Base-by-base conservation (phyloP, 2,888 invertebrate genomes). In the Endomychus coccineus region DNA sequence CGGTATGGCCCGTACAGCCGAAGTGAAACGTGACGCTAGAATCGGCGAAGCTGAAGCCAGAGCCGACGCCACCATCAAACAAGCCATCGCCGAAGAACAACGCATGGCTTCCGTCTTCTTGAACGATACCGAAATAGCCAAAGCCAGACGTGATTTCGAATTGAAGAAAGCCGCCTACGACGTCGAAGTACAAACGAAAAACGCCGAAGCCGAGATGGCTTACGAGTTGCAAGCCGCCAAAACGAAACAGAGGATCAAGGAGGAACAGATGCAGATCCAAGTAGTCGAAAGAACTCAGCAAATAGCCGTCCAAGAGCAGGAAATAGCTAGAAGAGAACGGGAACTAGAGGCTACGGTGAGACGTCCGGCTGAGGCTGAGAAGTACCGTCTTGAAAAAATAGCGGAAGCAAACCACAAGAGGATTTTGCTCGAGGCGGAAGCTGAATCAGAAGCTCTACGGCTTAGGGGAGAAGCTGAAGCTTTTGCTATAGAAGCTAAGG, bases 11-110 rank as follows among this genome's bases (percentile, higher is more conserved):
- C 77, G 92, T 48, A 94, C 92, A 0, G 92, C 92, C 0, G 91
- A 94, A 61, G 94, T 94, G 7, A 92, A 94, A 60, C 74, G 95
- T 31, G 96, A 96, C 64, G 96, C 96, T 1, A 78, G 94, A 38
- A 96, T 96, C 50, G 96, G 96, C 7, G 96, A 97, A 62, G 96
- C 96, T 0, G 94, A 96, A 62, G 96, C 96, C 1, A 80, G 86
- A 34, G 80, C 85, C 35, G 95, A 96, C 59, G 88, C 95, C 0
- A 80, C 80, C 55, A 91, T 92, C 52, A 88, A 89, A 59, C 94
- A 95, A 67, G 95, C 95, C 0, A 83, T 92, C 59, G 96, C 96
- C 0, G 95, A 96, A 62, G 94, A 96, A 64, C 90, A 94, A 62
- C 75, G 94, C 30, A 91, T 95, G 92, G 92, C 94, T 0, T 77